Percentiles rank a stretch among this genome's conserved stretches.
phyloP scores from a whole-genome alignment of 2,888 invertebrate species.

The Epistrophe eligans region DNA sequence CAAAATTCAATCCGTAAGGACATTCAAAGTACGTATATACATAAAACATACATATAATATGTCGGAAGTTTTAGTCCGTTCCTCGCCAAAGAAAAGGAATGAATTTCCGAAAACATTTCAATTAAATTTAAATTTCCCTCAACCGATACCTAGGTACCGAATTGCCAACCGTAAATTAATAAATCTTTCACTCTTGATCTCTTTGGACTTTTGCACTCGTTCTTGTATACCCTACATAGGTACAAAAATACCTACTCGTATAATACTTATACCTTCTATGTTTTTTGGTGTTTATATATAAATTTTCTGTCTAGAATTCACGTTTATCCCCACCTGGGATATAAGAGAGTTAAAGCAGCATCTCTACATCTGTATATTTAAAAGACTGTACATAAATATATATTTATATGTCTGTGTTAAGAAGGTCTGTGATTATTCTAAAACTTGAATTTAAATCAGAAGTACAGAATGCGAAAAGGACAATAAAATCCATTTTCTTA shows the following conservation, averaged over 20 bases:
- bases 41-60: neutral
- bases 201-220: slow-evolving; percentile 27
- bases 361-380: slow-evolving; percentile 2
- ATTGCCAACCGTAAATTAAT: slow-evolving; percentile 73
- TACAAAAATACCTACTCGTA: neutral
- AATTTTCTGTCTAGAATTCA: slow-evolving; percentile 17
- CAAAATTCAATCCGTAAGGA: neutral
- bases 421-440: slow-evolving; percentile 17
- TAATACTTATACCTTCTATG: neutral
- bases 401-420: neutral
- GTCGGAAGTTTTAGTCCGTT: neutral
- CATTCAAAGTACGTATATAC: neutral
- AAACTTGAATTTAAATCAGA: slow-evolving; percentile 47
- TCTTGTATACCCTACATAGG: neutral
- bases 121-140: slow-evolving; percentile 69
- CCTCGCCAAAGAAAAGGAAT: neutral
- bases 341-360: slow-evolving; percentile 12
- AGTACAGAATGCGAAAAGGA: slow-evolving; percentile 27
- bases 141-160: slow-evolving; percentile 56
- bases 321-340: slow-evolving; percentile 10
- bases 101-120: slow-evolving; percentile 44
- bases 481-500: slow-evolving; percentile 21
- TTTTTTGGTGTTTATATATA: slow-evolving; percentile 2
- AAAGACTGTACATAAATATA: neutral
- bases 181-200: slow-evolving; percentile 71